Evolutionary conservation across 2,888 invertebrate species (phyloP), one percentile per base, ranked within the genome.

Genomic region (Melieria crassipennis): DNA sequence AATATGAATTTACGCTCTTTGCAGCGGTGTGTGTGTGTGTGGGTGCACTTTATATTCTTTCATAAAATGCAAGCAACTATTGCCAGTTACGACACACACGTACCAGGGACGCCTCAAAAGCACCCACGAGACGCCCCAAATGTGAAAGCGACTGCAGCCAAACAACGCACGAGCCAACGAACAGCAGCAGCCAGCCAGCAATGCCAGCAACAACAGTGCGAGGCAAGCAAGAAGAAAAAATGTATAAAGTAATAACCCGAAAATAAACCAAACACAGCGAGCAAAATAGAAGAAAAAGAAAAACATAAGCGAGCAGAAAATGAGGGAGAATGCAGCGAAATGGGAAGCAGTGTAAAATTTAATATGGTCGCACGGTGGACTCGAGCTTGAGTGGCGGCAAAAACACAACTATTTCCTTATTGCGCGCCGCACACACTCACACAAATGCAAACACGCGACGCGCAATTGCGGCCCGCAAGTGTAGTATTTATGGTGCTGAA

Each of bases 381-480:
- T 69, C 57, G 47, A 63, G 66, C 63, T 62, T 65, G 66, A 73
- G 69, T 69, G 69, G 55, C 66, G 61, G 57, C 68, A 65, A 63
- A 69, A 30, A 65, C 52, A 45, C 50, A 65, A 50, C 65, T 65
- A 70, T 71, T 75, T 77, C 71, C 73, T 75, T 69, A 75, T 76
- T 58, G 60, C 47, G 10, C 47, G 30, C 30, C 30, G 30, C 30
- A 65, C 64, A 52, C 57, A 30, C 62, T 46, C 16, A 43, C 55
- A 48, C 58, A 45, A 45, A 58, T 10, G 43, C 60, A 61, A 45
- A 61, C 30, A 55, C 50, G 7, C 46, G 61, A 30, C 30, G 30
- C 30, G 30, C 30, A 30, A 30, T 30, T 30, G 30, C 30, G 30
- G 30, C 30, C 3, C 30, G 30, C 30, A 30, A 30, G 30, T 30